Evolutionary conservation across 2,113 vertebrate genomes (phyloP).

Genomic region (Cephalophus harveyi): DNA sequence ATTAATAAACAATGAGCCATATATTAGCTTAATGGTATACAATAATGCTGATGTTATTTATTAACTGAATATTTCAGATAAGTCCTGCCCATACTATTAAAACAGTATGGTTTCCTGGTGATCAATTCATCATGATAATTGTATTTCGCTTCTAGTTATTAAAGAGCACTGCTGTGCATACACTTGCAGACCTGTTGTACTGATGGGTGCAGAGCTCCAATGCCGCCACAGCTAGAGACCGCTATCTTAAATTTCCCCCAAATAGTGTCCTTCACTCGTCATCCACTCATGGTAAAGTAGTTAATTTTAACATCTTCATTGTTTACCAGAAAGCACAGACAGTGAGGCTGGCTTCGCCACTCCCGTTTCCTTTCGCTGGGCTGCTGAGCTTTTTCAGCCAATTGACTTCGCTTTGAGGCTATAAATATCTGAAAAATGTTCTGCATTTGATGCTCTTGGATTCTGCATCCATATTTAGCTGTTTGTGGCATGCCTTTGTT

Average conservation of each 20-base stretch:
- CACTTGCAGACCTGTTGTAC: not conserved
- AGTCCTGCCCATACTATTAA: not conserved
- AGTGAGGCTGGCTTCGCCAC: conserved; percentile 73
- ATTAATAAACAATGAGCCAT: conserved; percentile 61
- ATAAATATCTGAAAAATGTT: conserved; percentile 80
- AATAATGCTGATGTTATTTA: not conserved
- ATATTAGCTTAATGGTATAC: conserved; percentile 10
- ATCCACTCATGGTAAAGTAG: conserved; percentile 73
- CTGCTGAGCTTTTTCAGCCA: conserved; percentile 78
- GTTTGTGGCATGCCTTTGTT: conserved; percentile 77
- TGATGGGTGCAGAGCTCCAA: not conserved
- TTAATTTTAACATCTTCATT: conserved; percentile 78
- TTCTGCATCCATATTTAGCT: conserved; percentile 82
- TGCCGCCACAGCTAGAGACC: not conserved
- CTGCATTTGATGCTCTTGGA: conserved; percentile 79
- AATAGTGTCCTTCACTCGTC: conserved; percentile 48
- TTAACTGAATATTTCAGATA: conserved; percentile 41
- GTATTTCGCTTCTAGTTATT: conserved; percentile 18
- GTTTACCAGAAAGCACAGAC: conserved; percentile 79
- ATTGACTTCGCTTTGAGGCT: conserved; percentile 81
- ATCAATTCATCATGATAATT: not conserved
- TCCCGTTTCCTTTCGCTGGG: conserved; percentile 73
- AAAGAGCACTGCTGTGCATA: not conserved
- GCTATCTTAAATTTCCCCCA: conserved; percentile 35
- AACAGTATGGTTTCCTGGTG: not conserved